phyloP scores from a whole-genome alignment of 2,113 vertebrate species.

The Silurus meridionalis region DNA sequence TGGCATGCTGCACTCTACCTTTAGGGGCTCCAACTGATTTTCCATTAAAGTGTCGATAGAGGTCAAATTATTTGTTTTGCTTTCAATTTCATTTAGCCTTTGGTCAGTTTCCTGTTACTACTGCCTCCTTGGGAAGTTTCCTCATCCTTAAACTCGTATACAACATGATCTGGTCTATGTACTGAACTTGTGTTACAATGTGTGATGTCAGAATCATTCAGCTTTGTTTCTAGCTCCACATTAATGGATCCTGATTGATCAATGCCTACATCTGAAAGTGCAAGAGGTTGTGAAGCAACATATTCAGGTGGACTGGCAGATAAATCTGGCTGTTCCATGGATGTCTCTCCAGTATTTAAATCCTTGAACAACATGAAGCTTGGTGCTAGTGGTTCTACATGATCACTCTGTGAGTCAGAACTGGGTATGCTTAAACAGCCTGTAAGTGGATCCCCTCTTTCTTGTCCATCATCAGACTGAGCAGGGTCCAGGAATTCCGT shows the following conservation, averaged over 20 bases:
- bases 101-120: slow-evolving; percentile 34
- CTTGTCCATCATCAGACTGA: slow-evolving; percentile 67
- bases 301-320: slow-evolving; percentile 69
- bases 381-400: slow-evolving; percentile 71
- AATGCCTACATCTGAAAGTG: slow-evolving; percentile 67
- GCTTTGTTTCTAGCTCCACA: slow-evolving; percentile 64
- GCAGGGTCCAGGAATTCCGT: slow-evolving; percentile 72
- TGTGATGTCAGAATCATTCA: slow-evolving; percentile 63
- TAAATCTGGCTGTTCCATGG: slow-evolving; percentile 68
- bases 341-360: slow-evolving; percentile 67
- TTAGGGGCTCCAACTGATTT: slow-evolving; percentile 35
- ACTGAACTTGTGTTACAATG: slow-evolving; percentile 60
- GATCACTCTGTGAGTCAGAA: slow-evolving; percentile 67
- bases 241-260: slow-evolving; percentile 47
- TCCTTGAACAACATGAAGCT: slow-evolving; percentile 81
- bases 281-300: slow-evolving; percentile 67
- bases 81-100: slow-evolving; percentile 41
- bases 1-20: slow-evolving; percentile 34
- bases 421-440: slow-evolving; percentile 76
- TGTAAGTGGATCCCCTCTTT: slow-evolving; percentile 61
- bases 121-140: slow-evolving; percentile 49
- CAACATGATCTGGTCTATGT: slow-evolving; percentile 50
- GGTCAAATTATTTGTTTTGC: slow-evolving; percentile 34
- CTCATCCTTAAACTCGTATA: slow-evolving; percentile 69
- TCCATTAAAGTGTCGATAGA: slow-evolving; percentile 26